These are phyloP conservation scores for Ptychadena robeensis DNA, from an alignment of 2,797 vertebrate species.

Conservation along the genomic window DNA sequence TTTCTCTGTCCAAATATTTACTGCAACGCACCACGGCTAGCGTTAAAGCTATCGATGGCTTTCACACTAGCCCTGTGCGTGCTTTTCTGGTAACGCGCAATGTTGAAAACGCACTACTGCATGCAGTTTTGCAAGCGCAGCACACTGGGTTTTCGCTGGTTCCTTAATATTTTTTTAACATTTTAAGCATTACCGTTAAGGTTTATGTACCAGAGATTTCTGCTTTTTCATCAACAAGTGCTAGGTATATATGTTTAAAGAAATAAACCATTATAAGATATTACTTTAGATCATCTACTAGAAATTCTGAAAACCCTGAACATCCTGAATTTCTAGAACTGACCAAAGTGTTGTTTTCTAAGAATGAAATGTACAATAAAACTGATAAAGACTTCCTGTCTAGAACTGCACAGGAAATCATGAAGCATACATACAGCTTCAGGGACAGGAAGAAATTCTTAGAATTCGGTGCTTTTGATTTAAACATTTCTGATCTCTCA, in stretches of 20 bases:
- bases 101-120: too few species aligned
- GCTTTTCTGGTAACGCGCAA: too few species aligned
- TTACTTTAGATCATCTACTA: neutral
- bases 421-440: slow-evolving; percentile 1
- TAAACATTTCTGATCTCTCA: neutral
- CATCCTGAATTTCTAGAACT: slow-evolving; percentile 27
- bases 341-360: slow-evolving; percentile 25
- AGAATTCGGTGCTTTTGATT: neutral
- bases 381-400: slow-evolving; percentile 43
- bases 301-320: neutral
- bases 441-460: slow-evolving; percentile 19
- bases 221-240: too few species aligned
- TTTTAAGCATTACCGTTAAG: too few species aligned
- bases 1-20: too few species aligned
- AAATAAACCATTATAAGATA: neutral
- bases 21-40: too few species aligned
- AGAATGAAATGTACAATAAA: slow-evolving; percentile 25
- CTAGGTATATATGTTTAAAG: neutral
- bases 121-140: too few species aligned
- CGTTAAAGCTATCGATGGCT: too few species aligned
- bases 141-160: too few species aligned
- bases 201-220: too few species aligned
- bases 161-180: too few species aligned
- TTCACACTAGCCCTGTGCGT: too few species aligned
- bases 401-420: slow-evolving; percentile 30